Conservation (phyloP, 2,888 invertebrate species). For the Strigamia transsilvanica region DNA sequence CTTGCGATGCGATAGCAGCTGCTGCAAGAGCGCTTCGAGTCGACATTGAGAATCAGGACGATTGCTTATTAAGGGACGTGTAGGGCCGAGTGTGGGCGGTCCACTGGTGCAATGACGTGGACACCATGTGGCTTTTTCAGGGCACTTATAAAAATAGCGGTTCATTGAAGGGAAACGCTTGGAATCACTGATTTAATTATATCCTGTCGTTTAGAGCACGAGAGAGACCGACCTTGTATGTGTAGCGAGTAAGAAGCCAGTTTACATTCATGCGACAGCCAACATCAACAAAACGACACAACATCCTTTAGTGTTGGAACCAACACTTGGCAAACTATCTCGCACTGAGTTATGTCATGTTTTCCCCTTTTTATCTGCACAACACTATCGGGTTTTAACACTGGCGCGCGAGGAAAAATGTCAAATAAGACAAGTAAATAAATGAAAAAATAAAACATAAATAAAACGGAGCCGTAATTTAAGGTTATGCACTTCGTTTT, state of each 20-base stretch:
- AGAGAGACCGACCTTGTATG: not conserved
- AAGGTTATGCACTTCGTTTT: not conserved
- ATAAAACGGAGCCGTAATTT: not conserved
- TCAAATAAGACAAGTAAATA: not conserved
- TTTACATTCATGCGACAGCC: slow-evolving; percentile 49
- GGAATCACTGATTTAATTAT: slow-evolving; percentile 46
- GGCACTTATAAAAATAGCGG: slow-evolving; percentile 45
- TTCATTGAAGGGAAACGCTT: slow-evolving; percentile 15
- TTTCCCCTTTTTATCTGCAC: slow-evolving; percentile 24
- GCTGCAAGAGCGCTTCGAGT: not conserved
- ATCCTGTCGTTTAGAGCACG: not conserved
- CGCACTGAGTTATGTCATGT: slow-evolving; percentile 4
- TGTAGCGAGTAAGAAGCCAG: slow-evolving; percentile 40
- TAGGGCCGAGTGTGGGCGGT: slow-evolving; percentile 24
- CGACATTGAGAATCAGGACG: slow-evolving; percentile 41
- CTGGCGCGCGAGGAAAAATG: not conserved
- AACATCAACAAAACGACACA: slow-evolving; percentile 44
- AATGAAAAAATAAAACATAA: not conserved
- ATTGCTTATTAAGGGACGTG: slow-evolving; percentile 32
- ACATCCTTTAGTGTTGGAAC: slow-evolving; percentile 35
- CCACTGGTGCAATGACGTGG: slow-evolving; percentile 32
- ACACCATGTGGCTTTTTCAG: slow-evolving; percentile 44
- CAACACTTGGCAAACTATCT: slow-evolving; percentile 22
- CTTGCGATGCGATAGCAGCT: slow-evolving; percentile 33
- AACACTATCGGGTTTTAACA: slow-evolving; percentile 13